A percentile compares a stretch with the other conserved stretches of the same genome.
These are phyloP conservation scores for Ramazzottius varieornatus DNA, from an alignment of 2,888 invertebrate species.

Conservation along the genomic window DNA sequence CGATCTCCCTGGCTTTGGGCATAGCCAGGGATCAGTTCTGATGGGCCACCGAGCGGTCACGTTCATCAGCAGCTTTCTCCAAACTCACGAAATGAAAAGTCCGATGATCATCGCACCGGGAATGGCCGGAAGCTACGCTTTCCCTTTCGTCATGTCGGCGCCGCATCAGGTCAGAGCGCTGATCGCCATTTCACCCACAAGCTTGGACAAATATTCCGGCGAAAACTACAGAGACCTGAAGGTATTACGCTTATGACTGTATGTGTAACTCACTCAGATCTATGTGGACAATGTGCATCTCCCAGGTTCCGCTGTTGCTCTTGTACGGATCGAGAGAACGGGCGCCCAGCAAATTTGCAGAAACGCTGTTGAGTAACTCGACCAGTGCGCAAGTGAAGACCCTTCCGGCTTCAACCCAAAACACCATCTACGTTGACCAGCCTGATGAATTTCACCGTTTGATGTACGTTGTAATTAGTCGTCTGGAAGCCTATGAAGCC, in stretches of 20 bases:
- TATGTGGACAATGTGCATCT: neutral
- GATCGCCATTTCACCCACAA: neutral
- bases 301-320: neutral
- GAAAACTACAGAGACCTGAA: neutral
- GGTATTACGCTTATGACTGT: neutral
- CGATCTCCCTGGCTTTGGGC: neutral
- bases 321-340: neutral
- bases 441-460: neutral
- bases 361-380: neutral
- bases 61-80: neutral
- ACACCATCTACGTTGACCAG: neutral
- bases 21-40: neutral
- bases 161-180: neutral
- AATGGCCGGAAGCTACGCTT: neutral
- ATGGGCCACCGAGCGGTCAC: neutral
- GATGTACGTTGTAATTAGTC: neutral
- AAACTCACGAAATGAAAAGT: neutral
- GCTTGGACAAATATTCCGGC: neutral
- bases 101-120: neutral
- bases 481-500: neutral
- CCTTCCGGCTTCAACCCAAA: neutral
- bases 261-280: neutral
- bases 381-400: neutral
- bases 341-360: neutral
- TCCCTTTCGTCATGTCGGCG: neutral